A percentile compares a stretch with the other conserved stretches of the same genome.
Conservation (phyloP, 2,888 invertebrate species). For the Orchesellides sinensis region DNA sequence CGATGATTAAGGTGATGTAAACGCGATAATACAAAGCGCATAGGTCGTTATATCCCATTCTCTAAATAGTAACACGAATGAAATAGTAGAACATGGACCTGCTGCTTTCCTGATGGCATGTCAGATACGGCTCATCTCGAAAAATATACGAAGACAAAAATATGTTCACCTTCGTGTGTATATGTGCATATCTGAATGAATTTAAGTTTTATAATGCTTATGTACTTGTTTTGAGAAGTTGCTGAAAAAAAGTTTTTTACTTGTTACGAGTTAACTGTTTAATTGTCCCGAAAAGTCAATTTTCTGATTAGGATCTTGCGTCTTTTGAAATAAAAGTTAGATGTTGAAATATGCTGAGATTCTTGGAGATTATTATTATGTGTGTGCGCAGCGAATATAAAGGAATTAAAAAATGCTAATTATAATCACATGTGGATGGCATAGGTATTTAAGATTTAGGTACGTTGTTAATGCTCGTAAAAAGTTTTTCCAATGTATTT, state of each 20-base stretch:
- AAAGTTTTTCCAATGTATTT: background rate
- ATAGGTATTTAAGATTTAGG: background rate
- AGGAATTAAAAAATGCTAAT: slow-evolving; percentile 31
- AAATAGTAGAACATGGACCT: background rate
- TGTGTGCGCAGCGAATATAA: background rate
- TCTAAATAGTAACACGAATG: background rate
- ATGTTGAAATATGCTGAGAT: no score
- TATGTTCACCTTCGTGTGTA: slow-evolving; percentile 7
- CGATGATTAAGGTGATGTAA: slow-evolving; percentile 39
- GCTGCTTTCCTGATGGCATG: slow-evolving; percentile 35
- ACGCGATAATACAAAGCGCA: background rate
- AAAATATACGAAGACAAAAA: background rate
- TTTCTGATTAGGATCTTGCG: slow-evolving; percentile 68
- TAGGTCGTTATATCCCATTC: background rate
- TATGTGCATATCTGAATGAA: no score
- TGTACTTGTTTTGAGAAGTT: slow-evolving; percentile 7
- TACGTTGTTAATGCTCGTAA: background rate
- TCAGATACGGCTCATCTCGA: slow-evolving; percentile 48
- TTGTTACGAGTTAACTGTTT: slow-evolving; percentile 50
- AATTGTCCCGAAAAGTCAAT: slow-evolving; percentile 67
- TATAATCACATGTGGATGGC: slow-evolving; percentile 25
- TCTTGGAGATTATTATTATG: no score
- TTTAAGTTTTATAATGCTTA: no score
- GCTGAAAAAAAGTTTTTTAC: slow-evolving; percentile 26
- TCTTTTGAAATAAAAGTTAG: slow-evolving; percentile 9